These are phyloP conservation scores for Aphyosemion australe DNA, from an alignment of 2,113 vertebrate genomes.

Conservation along the genomic window DNA sequence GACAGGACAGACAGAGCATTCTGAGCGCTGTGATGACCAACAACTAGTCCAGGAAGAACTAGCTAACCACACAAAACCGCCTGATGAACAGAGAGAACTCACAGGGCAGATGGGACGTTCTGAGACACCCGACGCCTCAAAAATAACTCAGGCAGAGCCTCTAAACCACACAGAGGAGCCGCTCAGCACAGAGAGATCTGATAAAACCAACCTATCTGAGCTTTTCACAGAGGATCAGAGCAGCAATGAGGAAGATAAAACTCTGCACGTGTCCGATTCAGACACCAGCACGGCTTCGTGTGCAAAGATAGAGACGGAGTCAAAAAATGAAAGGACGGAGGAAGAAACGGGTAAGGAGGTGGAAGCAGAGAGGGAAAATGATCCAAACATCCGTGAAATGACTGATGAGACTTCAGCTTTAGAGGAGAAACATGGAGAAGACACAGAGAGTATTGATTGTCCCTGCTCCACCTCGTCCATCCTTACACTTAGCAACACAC, in stretches of 20 bases:
- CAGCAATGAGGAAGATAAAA: conserved; percentile 41
- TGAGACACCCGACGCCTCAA: conserved; percentile 30
- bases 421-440: conserved; percentile 35
- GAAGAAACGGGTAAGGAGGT: conserved; percentile 41
- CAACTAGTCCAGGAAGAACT: conserved; percentile 34
- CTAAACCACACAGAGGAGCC: conserved; percentile 33
- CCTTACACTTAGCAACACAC: conserved; percentile 37
- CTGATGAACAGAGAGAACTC: conserved; percentile 28
- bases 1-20: conserved; percentile 38
- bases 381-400: conserved; percentile 35
- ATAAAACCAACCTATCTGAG: conserved; percentile 31
- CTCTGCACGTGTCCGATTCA: conserved; percentile 19
- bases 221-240: conserved; percentile 42
- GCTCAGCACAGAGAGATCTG: conserved; percentile 29
- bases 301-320: conserved; percentile 24
- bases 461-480: conserved; percentile 49
- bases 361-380: conserved; percentile 29
- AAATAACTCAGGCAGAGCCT: conserved; percentile 33
- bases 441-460: conserved; percentile 46
- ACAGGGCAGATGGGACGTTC: conserved; percentile 32
- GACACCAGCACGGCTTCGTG: conserved; percentile 28
- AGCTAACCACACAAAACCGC: conserved; percentile 25
- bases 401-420: conserved; percentile 42
- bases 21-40: conserved; percentile 16
- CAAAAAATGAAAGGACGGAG: conserved; percentile 39